Conservation (phyloP, 2,113 vertebrate species). For the Cygnus atratus region DNA sequence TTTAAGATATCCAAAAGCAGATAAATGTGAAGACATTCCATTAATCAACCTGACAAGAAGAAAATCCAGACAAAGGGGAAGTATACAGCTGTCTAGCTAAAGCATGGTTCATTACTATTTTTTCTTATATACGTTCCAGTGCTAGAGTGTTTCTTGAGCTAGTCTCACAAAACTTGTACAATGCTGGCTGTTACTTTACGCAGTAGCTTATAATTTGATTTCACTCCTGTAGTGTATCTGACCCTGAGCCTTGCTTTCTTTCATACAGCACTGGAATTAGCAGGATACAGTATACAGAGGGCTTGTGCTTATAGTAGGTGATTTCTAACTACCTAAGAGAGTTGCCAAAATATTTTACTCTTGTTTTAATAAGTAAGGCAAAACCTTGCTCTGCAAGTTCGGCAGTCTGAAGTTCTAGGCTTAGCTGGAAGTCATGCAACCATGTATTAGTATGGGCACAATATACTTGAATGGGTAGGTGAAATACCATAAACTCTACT, state of each 20-base stretch:
- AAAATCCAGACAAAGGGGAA: conserved; percentile 46
- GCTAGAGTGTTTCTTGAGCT: not conserved
- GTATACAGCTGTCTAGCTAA: conserved; percentile 27
- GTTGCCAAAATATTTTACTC: not conserved
- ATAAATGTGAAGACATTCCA: conserved; percentile 66
- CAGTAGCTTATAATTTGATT: not conserved
- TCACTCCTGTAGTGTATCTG: not conserved
- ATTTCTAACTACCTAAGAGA: not conserved
- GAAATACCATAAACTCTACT: not conserved
- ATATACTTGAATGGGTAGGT: not conserved
- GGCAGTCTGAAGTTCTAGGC: not conserved
- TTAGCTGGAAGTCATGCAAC: not conserved
- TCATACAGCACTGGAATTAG: not conserved
- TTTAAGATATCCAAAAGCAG: conserved; percentile 75
- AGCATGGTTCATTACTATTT: conserved; percentile 17
- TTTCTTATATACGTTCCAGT: not conserved
- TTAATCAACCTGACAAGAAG: conserved; percentile 72
- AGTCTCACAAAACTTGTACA: not conserved
- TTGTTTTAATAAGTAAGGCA: not conserved
- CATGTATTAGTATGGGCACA: not conserved
- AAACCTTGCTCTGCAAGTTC: not conserved
- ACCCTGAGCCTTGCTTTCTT: not conserved
- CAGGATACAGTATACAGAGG: not conserved
- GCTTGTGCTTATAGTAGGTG: not conserved
- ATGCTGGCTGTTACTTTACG: not conserved